Evolutionary conservation across 2,113 vertebrate species (phyloP), one percentile per base, ranked within the genome.

Genomic region (Salvelinus namaycush): DNA sequence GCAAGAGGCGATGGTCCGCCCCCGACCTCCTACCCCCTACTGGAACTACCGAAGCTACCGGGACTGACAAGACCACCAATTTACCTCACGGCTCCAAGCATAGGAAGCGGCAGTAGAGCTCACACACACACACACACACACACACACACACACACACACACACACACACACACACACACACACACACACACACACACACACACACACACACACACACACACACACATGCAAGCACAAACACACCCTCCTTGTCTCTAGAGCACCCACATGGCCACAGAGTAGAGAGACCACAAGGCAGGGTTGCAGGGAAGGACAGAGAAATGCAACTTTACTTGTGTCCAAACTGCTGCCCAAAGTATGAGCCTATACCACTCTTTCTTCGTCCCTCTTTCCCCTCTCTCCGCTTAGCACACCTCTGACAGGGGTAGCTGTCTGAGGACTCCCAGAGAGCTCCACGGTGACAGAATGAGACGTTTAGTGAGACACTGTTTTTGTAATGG

Each of bases 81-180:
- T 94, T 93, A 93, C 93, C 93, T 93, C 93, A 93, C 80, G 89
- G 88, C 87, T 91, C 84, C 49, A 94, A 94, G 88, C 87, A 89
- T 83, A 90, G 88, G 89, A 93, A 92, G 87, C 86, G 90, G 90
- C 87, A 93, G 92, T 93, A 91, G 75, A 87, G 85, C n/a, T 44
- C 48, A 74, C 16, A 39, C 65, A 71, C 70, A 74, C 70, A 76
- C 44, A 49, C 54, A 66, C 71, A 54, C 66, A 71, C 71, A 74
- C 70, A 64, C 78, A 78, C 34, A 34, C 34, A 34, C 54, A 89
- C 87, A 91, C 88, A 92, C 88, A 62, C 78, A 78, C 71, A 85
- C 44, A 74, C 67, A 77, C 74, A 88, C 78, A 86, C 60, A 70
- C 62, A 76, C 34, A 34, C 34, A 34, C 54, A 89, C 87, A 91